These are phyloP conservation scores for Coryphaenoides rupestris DNA, from an alignment of 2,113 vertebrate genomes.

Conservation along the genomic window DNA sequence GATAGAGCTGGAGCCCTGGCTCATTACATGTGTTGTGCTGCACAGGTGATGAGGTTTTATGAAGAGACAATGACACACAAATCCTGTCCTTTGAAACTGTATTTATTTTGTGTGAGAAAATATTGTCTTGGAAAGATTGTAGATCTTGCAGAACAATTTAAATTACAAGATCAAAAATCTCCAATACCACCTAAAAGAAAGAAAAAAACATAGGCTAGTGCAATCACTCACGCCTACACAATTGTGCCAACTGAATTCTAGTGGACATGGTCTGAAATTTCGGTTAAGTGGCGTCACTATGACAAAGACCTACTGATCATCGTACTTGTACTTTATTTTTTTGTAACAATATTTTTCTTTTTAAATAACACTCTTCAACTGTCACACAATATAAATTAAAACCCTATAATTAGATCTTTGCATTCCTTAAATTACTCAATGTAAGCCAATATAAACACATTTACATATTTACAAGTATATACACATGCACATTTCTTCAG, in stretches of 20 bases:
- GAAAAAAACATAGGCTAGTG: constrained; percentile 18
- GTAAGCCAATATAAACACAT: constrained; percentile 74
- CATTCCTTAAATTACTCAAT: constrained; percentile 75
- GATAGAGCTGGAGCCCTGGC: no score
- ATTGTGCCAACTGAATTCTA: constrained; percentile 43
- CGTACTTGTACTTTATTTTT: constrained; percentile 38
- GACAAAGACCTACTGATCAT: constrained; percentile 66
- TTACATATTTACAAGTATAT: constrained; percentile 75
- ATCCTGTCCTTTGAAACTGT: constrained; percentile 58
- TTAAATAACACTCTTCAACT: constrained; percentile 71
- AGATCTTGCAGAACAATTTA: constrained; percentile 58
- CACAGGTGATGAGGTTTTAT: neutral
- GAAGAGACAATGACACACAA: neutral
- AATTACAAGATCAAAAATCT: constrained; percentile 59
- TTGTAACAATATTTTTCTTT: constrained; percentile 58
- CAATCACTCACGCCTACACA: constrained; percentile 35
- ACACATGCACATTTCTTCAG: constrained; percentile 69
- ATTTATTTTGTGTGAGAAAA: constrained; percentile 73
- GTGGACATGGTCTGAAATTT: constrained; percentile 49
- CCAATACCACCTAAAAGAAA: constrained; percentile 34
- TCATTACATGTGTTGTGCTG: neutral
- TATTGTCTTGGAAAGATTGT: constrained; percentile 58
- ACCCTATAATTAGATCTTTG: constrained; percentile 69
- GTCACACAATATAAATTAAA: constrained; percentile 76
- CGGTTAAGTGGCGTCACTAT: constrained; percentile 55